Evolutionary conservation across 2,888 invertebrate species (phyloP).

Genomic region (Chironomus tentans): DNA sequence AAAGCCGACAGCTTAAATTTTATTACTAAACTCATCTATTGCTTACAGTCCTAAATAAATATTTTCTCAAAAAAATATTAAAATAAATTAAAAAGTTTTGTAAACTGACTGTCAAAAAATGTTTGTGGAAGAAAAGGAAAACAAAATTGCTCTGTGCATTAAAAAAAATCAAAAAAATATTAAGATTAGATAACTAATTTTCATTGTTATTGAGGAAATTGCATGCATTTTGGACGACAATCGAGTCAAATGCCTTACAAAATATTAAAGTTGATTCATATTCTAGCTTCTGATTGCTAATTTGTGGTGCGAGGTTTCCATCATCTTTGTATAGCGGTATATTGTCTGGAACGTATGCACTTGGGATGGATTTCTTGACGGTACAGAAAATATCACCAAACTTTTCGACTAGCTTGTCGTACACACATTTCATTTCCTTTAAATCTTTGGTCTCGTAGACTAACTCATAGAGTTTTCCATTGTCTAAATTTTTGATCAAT

Average conservation of each 20-base stretch:
- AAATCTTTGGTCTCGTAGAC: neutral
- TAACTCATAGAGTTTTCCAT: neutral
- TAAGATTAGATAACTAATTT: neutral
- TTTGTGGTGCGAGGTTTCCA: neutral
- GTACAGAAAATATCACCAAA: neutral
- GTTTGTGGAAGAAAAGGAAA: no score
- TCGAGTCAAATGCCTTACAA: neutral
- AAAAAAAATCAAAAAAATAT: no score
- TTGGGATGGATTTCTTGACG: neutral
- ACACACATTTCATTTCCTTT: neutral
- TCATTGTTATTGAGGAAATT: neutral
- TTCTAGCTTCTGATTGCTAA: neutral
- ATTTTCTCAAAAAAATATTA: neutral
- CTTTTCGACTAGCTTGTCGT: neutral
- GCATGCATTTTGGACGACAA: neutral
- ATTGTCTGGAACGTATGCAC: neutral
- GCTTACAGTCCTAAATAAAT: neutral
- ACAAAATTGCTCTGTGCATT: no score
- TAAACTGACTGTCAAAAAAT: no score
- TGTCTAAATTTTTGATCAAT: neutral
- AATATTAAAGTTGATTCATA: neutral
- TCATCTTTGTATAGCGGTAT: constrained; percentile 6
- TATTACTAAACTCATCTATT: neutral
- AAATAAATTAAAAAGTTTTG: neutral
- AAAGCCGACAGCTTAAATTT: neutral